Evolutionary conservation across 2,888 invertebrate species (phyloP).

Genomic region (Lasioglossum malachurum): DNA sequence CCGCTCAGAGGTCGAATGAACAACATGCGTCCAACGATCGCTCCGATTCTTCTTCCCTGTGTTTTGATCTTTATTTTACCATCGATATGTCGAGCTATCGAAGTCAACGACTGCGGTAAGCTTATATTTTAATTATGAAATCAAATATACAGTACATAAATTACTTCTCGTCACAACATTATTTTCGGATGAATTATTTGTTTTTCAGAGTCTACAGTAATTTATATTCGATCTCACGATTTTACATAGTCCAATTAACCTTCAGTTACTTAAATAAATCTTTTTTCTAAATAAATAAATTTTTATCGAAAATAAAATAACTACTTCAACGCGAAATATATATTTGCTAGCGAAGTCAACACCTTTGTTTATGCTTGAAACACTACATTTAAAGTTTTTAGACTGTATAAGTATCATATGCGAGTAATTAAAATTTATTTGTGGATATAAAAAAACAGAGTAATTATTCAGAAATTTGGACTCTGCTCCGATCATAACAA

Average conservation of each 20-base stretch:
- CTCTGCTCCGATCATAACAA: too few relatives aligned
- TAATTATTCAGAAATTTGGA: background rate
- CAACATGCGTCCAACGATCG: constrained; percentile 67
- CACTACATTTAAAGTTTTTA: too few relatives aligned
- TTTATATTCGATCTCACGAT: background rate
- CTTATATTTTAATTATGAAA: background rate
- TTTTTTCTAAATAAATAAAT: too few relatives aligned
- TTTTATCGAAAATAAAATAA: too few relatives aligned
- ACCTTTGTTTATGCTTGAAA: too few relatives aligned
- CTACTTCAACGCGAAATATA: too few relatives aligned
- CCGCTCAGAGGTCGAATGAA: constrained; percentile 46
- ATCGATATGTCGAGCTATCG: constrained; percentile 29
- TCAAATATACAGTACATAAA: background rate
- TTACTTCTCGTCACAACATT: background rate
- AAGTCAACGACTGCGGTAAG: constrained; percentile 54
- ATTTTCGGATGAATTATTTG: background rate
- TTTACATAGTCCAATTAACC: background rate
- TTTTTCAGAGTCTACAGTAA: background rate
- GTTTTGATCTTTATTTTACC: constrained; percentile 17
- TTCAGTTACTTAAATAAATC: too few relatives aligned
- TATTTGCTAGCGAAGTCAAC: too few relatives aligned
- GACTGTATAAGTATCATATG: too few relatives aligned
- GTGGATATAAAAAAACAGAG: background rate
- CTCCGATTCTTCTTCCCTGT: constrained; percentile 21
- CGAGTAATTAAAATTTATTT: background rate